Base-by-base conservation (phyloP, 35 echinoderm and acorn worm species). In the Anneissia japonica region DNA sequence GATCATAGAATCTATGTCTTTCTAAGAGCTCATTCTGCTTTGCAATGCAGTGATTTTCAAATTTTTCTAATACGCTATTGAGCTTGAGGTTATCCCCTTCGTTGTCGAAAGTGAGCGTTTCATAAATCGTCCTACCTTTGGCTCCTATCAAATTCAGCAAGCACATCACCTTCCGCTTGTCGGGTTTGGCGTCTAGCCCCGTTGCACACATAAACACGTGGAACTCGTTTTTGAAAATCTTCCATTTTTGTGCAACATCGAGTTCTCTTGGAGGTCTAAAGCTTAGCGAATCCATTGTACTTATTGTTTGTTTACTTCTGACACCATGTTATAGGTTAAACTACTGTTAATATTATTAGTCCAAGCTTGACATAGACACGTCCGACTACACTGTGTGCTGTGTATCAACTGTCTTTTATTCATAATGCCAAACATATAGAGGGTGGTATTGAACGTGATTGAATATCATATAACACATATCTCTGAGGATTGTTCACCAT, bases 1-100 rank as follows among this genome's bases (percentile, higher is more conserved):
- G 4, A 2, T 26, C 16, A 39, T 86, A 77, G 37, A 86, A 77
- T 31, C 30, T 30, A 30, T 76, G 84, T 30, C 73, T 0, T 40
- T 86, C 74, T 23, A 46, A 86, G 10, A 51, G 38, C 30, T 46
- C 72, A 16, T 46, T 86, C 26, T 46, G 40, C 41, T 77, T 19
- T 3, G 84, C 36, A 19, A 30, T 17, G 33, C 13, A 86, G 34
- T 86, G 74, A 2, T 86, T 37, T 39, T 86, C 35, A 77, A 77
- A 77, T 31, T 86, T 38, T 35, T 86, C 0, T 14, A 86, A 7
- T 6, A 86, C 41, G 0, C 1, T 78, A 29, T 77, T 2, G 1
- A 35, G 31, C 23, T 86, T 75, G 17, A 30, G 28, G 0, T 74
- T 77, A 7, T 39, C 21, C 4, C 38, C 84, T 0, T 31, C 29